Evolutionary conservation across 2,888 invertebrate species (phyloP).

Genomic region (Gryllus longicercus): DNA sequence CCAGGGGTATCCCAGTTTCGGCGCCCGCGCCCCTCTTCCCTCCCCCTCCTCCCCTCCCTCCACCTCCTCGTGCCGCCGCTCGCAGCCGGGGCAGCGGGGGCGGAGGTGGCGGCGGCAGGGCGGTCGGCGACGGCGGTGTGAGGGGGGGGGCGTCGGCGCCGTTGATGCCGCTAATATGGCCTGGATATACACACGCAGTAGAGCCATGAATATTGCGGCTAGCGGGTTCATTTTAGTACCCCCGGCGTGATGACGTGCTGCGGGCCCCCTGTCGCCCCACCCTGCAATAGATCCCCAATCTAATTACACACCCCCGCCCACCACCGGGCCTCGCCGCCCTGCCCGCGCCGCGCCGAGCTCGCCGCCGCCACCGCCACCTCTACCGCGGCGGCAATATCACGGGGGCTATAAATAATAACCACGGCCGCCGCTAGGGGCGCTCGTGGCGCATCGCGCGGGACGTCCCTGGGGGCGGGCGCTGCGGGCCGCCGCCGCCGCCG

Average conservation of each 20-base stretch:
- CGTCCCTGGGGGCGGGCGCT: background rate
- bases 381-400: background rate
- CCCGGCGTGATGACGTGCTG: slow-evolving; percentile 31
- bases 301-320: slow-evolving; percentile 37
- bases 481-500: background rate
- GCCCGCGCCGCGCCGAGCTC: background rate
- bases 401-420: background rate
- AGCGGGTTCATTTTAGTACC: slow-evolving; percentile 27
- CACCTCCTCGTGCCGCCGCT: background rate
- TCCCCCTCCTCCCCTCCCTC: too few species aligned
- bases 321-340: slow-evolving; percentile 30
- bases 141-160: background rate
- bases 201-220: slow-evolving; percentile 35
- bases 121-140: background rate
- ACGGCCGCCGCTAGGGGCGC: slow-evolving; percentile 5
- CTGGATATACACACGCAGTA: slow-evolving; percentile 17
- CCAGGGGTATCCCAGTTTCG: slow-evolving; percentile 25
- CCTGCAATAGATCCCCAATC: slow-evolving; percentile 39
- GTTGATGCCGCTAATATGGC: slow-evolving; percentile 17
- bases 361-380: background rate
- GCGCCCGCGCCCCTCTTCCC: background rate
- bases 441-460: background rate
- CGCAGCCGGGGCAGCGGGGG: background rate
- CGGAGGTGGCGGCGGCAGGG: background rate
- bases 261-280: slow-evolving; percentile 27